Evolutionary conservation across 2,113 vertebrate species (phyloP).

Genomic region (Dipodomys stephensi): DNA sequence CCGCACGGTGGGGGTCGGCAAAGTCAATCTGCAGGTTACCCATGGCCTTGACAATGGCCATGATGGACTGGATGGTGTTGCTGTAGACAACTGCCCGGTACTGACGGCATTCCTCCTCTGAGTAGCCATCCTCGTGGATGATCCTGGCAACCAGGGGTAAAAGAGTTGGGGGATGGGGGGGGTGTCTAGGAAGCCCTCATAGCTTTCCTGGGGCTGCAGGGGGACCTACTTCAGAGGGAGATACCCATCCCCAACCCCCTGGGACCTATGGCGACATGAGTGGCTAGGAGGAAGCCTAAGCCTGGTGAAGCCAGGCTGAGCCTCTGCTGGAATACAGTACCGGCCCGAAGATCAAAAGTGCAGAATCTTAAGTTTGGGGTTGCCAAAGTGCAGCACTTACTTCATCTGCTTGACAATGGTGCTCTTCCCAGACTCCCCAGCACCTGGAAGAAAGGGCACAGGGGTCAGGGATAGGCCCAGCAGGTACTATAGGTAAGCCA

Average conservation of each 20-base stretch:
- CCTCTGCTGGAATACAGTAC: background rate
- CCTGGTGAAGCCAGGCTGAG: background rate
- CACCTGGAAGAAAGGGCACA: slow-evolving; percentile 90
- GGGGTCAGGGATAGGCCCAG: background rate
- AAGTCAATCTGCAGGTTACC: slow-evolving; percentile 96
- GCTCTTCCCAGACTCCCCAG: slow-evolving; percentile 98
- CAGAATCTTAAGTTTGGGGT: background rate
- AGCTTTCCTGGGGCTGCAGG: background rate
- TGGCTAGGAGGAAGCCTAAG: background rate
- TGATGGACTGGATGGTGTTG: slow-evolving; percentile 99
- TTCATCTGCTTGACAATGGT: slow-evolving; percentile 99
- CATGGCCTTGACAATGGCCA: slow-evolving; percentile 99
- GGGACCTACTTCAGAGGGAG: background rate
- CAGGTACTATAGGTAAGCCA: too few species aligned
- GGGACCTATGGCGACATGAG: background rate
- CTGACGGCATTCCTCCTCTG: slow-evolving; percentile 98
- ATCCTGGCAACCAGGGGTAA: slow-evolving; percentile 86
- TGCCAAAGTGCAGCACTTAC: slow-evolving; percentile 87
- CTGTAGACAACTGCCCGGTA: slow-evolving; percentile 98
- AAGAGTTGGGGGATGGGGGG: background rate
- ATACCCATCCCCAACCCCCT: background rate
- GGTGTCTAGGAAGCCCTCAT: background rate
- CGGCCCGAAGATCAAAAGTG: background rate
- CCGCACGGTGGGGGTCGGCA: slow-evolving; percentile 89
- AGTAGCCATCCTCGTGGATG: slow-evolving; percentile 98